Evolutionary conservation across 2,888 invertebrate species (phyloP).

Genomic region (Enchytraeus crypticus): DNA sequence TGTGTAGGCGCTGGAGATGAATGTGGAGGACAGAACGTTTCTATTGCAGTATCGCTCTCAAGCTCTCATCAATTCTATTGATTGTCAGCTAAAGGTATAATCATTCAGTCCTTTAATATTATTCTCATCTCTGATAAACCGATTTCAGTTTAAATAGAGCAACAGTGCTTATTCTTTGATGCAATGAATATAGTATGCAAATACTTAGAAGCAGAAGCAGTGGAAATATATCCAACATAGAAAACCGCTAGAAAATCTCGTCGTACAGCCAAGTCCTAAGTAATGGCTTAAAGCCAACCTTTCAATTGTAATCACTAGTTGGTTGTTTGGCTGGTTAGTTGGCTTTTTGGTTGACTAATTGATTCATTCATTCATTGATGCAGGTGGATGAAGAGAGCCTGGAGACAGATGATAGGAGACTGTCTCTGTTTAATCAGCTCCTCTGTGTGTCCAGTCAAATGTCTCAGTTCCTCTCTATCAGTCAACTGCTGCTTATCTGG

Average conservation of each 20-base stretch:
- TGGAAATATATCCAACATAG: too few species aligned
- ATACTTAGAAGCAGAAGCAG: too few species aligned
- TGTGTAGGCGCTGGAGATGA: constrained; percentile 21
- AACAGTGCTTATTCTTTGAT: too few species aligned
- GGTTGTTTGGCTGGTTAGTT: too few species aligned
- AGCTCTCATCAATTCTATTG: constrained; percentile 35
- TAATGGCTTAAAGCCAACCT: too few species aligned
- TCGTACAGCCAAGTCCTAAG: too few species aligned
- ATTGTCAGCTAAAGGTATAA: constrained; percentile 24
- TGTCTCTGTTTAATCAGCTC: constrained; percentile 31
- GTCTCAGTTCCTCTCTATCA: constrained; percentile 32
- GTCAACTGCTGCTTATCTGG: constrained; percentile 38
- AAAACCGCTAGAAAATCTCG: too few species aligned
- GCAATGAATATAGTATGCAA: too few species aligned
- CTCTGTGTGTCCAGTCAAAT: constrained; percentile 26
- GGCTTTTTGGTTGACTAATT: too few species aligned
- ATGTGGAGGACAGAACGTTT: constrained; percentile 34
- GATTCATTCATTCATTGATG: not conserved
- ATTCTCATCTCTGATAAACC: too few species aligned
- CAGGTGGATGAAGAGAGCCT: constrained; percentile 27
- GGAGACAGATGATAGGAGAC: constrained; percentile 28
- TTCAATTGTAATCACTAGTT: too few species aligned
- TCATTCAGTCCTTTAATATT: not conserved
- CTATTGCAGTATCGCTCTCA: constrained; percentile 38
- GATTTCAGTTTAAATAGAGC: too few species aligned